Base-by-base conservation (phyloP, 2,797 vertebrate genomes). In the Esox masquinongy region DNA sequence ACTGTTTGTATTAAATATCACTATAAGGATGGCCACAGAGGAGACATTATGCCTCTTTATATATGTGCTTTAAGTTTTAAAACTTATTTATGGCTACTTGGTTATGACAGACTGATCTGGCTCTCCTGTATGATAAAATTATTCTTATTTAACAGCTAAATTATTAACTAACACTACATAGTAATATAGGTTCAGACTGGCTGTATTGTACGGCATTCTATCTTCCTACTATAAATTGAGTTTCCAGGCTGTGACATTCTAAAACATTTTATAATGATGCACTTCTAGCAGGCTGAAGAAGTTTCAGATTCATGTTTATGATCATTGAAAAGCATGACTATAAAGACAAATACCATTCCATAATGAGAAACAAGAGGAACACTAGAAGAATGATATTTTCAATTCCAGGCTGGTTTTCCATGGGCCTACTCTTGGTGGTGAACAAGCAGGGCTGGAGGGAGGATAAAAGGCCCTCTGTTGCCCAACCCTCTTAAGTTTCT, bases 381-480 rank as follows among this genome's bases (percentile, higher is more conserved):
- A 11, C 67, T 39, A 24, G 56, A 24, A 36, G 9, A 59, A 59
- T 69, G 66, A 14, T 5, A 15, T 39, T 63, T 79, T 36, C 75
- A 68, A 70, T 70, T 76, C 59, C 36, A 74, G 73, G 3, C 31
- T 76, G 72, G 9, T 31, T 24, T 76, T 74, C 59, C 74, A 74
- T 76, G 78, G 67, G 77, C 64, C 76, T 68, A 53, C 50, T 69
- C 22, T 53, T 66, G 59, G 39, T 34, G 74, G 39, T 68, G 51
- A 77, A 75, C 67, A 47, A 64, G 49, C 68, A 68, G 22, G 66
- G 39, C 12, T 49, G 16, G 2, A 49, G 72, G 68, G 72, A 14
- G 73, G 31, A 83, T 83, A 84, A 88, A 85, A 77, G 50, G 50
- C 22, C 64, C 77, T 75, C 80, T 85, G 79, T 84, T 78, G 77